Conservation (phyloP, 2,888 invertebrate species). For the Torymus texanus region DNA sequence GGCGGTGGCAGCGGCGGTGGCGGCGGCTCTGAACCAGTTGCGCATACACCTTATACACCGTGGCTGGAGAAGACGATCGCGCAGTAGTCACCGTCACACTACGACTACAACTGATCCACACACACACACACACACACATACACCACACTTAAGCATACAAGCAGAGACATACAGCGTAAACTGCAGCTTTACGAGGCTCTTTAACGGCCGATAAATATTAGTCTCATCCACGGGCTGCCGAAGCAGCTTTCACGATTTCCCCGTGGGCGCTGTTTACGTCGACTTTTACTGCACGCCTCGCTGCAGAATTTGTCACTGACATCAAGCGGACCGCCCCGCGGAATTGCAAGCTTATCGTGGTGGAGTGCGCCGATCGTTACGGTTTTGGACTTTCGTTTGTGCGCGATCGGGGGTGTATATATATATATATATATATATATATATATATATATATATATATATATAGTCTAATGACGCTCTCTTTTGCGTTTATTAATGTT, state of each 20-base stretch:
- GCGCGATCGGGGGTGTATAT: too few species aligned
- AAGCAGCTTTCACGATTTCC: background rate
- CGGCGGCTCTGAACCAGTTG: slow-evolving; percentile 15
- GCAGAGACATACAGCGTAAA: background rate
- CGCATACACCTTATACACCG: slow-evolving; percentile 2
- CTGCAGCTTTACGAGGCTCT: slow-evolving; percentile 10
- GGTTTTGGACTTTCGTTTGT: too few species aligned
- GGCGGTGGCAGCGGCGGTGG: background rate
- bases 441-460: too few species aligned
- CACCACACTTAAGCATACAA: too few species aligned
- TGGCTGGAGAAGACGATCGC: too few species aligned
- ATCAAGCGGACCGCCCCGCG: too few species aligned
- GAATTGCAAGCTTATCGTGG: too few species aligned
- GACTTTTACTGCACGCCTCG: slow-evolving; percentile 18
- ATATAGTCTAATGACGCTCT: too few species aligned
- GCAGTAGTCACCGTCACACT: too few species aligned
- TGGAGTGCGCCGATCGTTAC: too few species aligned
- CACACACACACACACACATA: background rate
- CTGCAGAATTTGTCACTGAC: slow-evolving; percentile 6
- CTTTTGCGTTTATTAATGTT: too few species aligned
- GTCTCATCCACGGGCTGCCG: slow-evolving; percentile 13
- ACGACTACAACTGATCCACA: background rate
- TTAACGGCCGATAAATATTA: slow-evolving; percentile 39
- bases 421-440: too few species aligned
- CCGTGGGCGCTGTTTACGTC: slow-evolving; percentile 21